Conservation (phyloP, 2,797 vertebrate species). For the Sandelia bainsii region DNA sequence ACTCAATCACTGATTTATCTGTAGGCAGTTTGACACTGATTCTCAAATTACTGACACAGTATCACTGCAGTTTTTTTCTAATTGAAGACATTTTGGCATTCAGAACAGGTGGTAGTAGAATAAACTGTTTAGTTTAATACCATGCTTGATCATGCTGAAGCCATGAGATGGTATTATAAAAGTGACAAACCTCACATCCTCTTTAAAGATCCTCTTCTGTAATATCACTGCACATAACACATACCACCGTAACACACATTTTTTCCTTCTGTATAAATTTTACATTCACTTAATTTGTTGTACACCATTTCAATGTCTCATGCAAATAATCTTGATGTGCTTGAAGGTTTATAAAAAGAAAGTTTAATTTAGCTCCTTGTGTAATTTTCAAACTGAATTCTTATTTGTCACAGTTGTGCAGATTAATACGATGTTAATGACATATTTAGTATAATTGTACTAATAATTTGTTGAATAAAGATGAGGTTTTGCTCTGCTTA, state of each 20-base stretch:
- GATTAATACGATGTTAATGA: neutral
- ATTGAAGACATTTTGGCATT: conserved; percentile 23
- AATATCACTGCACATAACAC: conserved; percentile 22
- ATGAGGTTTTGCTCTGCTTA: neutral
- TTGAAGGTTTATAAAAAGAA: neutral
- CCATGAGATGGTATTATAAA: neutral
- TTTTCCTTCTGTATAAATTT: neutral
- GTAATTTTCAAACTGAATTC: neutral
- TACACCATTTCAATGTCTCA: neutral
- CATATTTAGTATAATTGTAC: neutral
- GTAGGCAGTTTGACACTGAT: conserved; percentile 37
- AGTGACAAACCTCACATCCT: neutral
- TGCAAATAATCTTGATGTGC: neutral
- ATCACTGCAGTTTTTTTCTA: conserved; percentile 21
- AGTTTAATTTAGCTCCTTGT: neutral
- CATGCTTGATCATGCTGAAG: neutral
- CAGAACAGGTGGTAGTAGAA: conserved; percentile 1
- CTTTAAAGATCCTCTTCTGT: neutral
- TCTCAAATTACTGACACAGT: conserved; percentile 3
- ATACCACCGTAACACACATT: neutral
- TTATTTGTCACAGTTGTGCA: neutral
- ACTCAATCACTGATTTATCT: conserved; percentile 8
- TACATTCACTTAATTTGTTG: neutral
- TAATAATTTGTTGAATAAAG: neutral
- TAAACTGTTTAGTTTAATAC: neutral